Base-by-base conservation (phyloP, 1,140 invertebrate species). In the Aradophagus sp. region DNA sequence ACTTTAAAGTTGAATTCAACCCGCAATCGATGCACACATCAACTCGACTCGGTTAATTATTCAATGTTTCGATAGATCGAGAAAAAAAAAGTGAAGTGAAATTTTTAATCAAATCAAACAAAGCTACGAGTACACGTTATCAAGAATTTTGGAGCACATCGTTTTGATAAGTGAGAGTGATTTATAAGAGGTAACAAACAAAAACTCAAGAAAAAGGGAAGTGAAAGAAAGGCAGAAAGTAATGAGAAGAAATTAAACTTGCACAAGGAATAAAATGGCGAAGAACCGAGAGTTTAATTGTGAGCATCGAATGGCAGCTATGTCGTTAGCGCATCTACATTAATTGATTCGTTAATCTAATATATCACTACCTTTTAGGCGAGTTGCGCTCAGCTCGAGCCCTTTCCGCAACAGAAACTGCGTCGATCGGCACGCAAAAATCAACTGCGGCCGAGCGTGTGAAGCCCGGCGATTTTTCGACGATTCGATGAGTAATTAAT, bases 291-390 rank as follows among this genome's bases (percentile, higher is more conserved):
- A 29, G 39, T 11, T 34, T 42, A n/a, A 29, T 44, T 58, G 74
- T 72, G 69, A 72, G 73, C 74, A 76, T 76, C 76, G 67, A 69
- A 56, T 76, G 76, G 73, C 80, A 36, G 20, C 17, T 50, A 36
- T 63, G 65, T 77, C 73, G 13, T 67, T 68, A 68, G 53, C 59
- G 29, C 10, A 50, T 71, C 62, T 74, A 73, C 50, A 61, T 67
- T 63, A 36, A 63, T 73, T 58, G 56, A 52, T 75, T 75, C 20
- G 12, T 59, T 63, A 78, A 34, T 77, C 77, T 74, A 77, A 66
- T 78, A 75, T 80, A 83, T 84, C 78, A 81, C 82, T 84, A 83
- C 77, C 75, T 76, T 73, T 74, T 77, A 83, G 78, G 79, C 78
- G 73, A 81, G 72, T 67, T 74, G 73, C 56, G 53, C 47, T 61